A percentile compares a stretch with the other conserved stretches of the same genome.
phyloP scores from a whole-genome alignment of 2,888 invertebrate species.

The Lathronympha strigana region DNA sequence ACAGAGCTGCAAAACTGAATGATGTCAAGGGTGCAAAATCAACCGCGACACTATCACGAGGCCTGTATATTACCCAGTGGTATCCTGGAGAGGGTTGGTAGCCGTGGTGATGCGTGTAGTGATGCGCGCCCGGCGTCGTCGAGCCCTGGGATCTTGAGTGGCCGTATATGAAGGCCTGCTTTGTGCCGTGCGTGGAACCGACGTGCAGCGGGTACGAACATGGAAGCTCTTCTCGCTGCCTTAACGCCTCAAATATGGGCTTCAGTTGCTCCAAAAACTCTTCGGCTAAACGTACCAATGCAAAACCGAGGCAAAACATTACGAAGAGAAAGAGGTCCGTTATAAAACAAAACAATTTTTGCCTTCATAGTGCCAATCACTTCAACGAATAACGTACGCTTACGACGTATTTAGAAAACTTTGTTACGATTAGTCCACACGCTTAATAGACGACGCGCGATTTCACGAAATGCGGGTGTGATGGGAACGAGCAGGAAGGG shows the following conservation, averaged over 20 bases:
- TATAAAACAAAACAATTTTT: conserved; percentile 57
- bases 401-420: conserved; percentile 59
- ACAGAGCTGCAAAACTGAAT: conserved; percentile 57
- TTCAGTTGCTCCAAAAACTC: conserved; percentile 97
- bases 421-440: conserved; percentile 76
- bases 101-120: conserved; percentile 86
- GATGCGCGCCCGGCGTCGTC: conserved; percentile 86
- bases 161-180: conserved; percentile 85
- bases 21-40: conserved; percentile 54
- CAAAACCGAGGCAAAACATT: conserved; percentile 77
- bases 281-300: conserved; percentile 89
- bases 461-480: conserved; percentile 66
- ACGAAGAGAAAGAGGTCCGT: conserved; percentile 64
- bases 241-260: conserved; percentile 97
- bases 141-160: conserved; percentile 86
- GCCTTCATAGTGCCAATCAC: conserved; percentile 82
- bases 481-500: conserved; percentile 75
- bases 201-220: conserved; percentile 96
- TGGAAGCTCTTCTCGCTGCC: conserved; percentile 95
- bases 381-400: conserved; percentile 67
- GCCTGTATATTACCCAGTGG: conserved; percentile 88
- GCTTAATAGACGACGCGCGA: conserved; percentile 69
- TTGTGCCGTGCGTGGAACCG: conserved; percentile 87
- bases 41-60: conserved; percentile 68
- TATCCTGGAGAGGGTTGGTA: conserved; percentile 89